Evolutionary conservation across 2,113 vertebrate genomes (phyloP).

Genomic region (Lipotes vexillifer): DNA sequence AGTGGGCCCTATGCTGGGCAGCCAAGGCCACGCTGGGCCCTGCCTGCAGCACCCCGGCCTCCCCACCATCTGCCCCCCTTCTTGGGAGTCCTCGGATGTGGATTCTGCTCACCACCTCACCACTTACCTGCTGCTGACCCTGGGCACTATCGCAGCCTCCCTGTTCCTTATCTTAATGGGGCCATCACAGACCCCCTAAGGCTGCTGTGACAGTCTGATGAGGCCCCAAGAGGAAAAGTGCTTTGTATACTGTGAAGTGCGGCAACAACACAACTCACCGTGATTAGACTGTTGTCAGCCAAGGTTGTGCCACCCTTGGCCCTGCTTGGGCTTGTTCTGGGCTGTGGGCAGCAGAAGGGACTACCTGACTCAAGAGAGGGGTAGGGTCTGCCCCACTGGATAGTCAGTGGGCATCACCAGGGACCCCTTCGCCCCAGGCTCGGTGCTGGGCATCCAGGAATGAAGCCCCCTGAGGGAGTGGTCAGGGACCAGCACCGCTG

Average conservation of each 20-base stretch:
- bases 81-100: neutral
- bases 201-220: neutral
- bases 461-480: neutral
- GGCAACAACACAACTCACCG: rapidly evolving
- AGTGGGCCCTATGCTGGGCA: neutral
- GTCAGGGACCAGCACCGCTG: too few relatives aligned
- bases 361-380: neutral
- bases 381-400: neutral
- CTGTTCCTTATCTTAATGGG: neutral
- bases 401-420: neutral
- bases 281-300: neutral
- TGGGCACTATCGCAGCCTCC: neutral
- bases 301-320: neutral
- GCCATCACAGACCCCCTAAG: neutral
- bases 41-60: neutral
- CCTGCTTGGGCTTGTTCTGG: neutral
- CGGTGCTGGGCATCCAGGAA: neutral
- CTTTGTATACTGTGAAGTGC: neutral
- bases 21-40: neutral
- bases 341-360: neutral
- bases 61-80: neutral
- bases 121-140: neutral
- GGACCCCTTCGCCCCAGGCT: neutral
- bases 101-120: neutral
- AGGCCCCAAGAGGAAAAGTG: neutral